These are phyloP conservation scores for Drosophila miranda DNA, from an alignment of 1,140 invertebrate species.

Conservation along the genomic window DNA sequence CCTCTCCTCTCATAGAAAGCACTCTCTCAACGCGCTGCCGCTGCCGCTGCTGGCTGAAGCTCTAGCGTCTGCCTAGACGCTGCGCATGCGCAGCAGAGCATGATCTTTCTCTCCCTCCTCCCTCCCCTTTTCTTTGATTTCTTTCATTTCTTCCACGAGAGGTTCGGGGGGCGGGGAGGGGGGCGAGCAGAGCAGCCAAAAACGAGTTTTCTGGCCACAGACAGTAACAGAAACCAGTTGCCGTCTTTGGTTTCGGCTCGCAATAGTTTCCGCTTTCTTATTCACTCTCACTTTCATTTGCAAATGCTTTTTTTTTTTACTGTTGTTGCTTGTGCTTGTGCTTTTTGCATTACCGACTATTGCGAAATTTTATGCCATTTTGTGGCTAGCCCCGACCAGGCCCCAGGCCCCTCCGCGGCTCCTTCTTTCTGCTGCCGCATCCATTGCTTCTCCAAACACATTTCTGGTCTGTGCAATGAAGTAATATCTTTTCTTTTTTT, in stretches of 20 bases:
- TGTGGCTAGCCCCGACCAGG: conserved; percentile 26
- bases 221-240: conserved; percentile 63
- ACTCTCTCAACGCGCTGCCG: conserved; percentile 7
- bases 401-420: background rate
- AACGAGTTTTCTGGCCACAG: conserved; percentile 58
- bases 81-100: conserved; percentile 72
- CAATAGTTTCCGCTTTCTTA: conserved; percentile 82
- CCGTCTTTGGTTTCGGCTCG: conserved; percentile 62
- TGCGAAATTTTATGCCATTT: conserved; percentile 51
- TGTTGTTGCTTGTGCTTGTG: conserved; percentile 32
- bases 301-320: conserved; percentile 43
- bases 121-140: conserved; percentile 22
- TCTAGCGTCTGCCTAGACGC: conserved; percentile 21
- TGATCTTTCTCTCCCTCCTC: conserved; percentile 39
- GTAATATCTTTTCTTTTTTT: conserved; percentile 70
- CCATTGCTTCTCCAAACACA: conserved; percentile 36
- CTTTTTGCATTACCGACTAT: conserved; percentile 49
- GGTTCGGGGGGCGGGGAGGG: too few species aligned
- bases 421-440: background rate
- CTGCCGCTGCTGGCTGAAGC: too few species aligned
- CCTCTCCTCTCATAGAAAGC: conserved; percentile 21
- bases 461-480: conserved; percentile 77
- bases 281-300: conserved; percentile 82
- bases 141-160: conserved; percentile 61
- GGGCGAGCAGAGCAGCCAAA: conserved; percentile 18